Percentiles rank a stretch among this genome's conserved stretches.
Evolutionary conservation across 2,797 vertebrate genomes (phyloP).

Genomic region (Synanceia verrucosa): DNA sequence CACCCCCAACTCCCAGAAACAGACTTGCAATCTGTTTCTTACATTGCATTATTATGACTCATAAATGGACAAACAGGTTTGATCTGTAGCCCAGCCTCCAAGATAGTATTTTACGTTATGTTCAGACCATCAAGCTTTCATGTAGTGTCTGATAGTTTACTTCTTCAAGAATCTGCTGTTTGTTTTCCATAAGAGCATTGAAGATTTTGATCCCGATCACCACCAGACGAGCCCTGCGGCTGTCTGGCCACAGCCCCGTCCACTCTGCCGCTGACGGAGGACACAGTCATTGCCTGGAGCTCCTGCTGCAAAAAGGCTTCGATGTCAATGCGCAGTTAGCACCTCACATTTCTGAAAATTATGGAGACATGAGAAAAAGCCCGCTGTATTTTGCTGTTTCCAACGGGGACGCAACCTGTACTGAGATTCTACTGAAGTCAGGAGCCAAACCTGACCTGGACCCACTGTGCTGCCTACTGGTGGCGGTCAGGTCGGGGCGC

Average conservation of each 20-base stretch:
- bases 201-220: constrained; percentile 87
- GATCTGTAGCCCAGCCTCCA: not conserved
- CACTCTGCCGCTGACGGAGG: constrained; percentile 88
- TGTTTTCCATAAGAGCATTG: constrained; percentile 75
- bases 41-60: too few species aligned
- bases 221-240: constrained; percentile 81
- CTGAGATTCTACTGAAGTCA: constrained; percentile 30
- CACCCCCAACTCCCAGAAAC: too few species aligned
- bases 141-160: not conserved
- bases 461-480: constrained; percentile 87
- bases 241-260: constrained; percentile 84
- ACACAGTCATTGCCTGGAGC: constrained; percentile 84
- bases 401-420: constrained; percentile 34
- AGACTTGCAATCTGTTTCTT: not conserved
- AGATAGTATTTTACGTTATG: not conserved
- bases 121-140: not conserved
- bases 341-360: constrained; percentile 83
- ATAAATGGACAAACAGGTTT: not conserved
- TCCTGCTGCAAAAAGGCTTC: constrained; percentile 84
- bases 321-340: constrained; percentile 82
- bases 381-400: constrained; percentile 73
- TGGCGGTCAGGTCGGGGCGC: constrained; percentile 85
- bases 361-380: constrained; percentile 81
- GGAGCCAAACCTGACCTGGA: constrained; percentile 79
- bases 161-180: not conserved